These are phyloP conservation scores for Cyclophora albipunctata DNA, from an alignment of 2,888 invertebrate genomes.

Conservation along the genomic window DNA sequence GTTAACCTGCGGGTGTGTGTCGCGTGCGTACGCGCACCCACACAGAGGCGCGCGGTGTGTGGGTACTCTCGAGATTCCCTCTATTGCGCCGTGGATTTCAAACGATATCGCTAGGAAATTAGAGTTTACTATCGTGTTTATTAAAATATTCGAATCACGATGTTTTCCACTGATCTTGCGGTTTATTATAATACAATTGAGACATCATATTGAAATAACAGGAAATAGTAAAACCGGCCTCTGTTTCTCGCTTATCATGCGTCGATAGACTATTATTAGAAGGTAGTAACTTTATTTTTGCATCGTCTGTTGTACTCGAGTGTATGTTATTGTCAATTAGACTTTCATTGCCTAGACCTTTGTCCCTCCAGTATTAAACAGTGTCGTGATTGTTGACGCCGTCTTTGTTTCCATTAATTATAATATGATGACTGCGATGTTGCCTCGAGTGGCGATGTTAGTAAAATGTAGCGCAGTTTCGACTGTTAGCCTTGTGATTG, in stretches of 20 bases:
- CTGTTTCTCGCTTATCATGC: neutral
- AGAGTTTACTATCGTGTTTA: constrained; percentile 11
- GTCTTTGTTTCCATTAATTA: too few relatives aligned
- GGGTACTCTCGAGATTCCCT: constrained; percentile 12
- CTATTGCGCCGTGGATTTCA: constrained; percentile 12
- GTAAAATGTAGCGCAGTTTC: constrained; percentile 29
- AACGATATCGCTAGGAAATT: constrained; percentile 14
- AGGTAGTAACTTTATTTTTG: neutral
- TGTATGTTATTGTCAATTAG: too few relatives aligned
- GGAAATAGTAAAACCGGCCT: too few relatives aligned
- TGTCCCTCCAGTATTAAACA: neutral
- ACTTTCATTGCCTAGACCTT: too few relatives aligned
- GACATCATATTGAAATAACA: too few relatives aligned
- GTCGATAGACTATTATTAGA: neutral
- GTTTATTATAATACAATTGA: neutral
- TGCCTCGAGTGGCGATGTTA: neutral
- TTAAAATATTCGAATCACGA: neutral
- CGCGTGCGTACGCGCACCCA: constrained; percentile 27
- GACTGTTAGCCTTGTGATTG: constrained; percentile 41
- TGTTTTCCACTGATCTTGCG: too few relatives aligned
- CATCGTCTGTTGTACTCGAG: too few relatives aligned
- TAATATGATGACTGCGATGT: too few relatives aligned
- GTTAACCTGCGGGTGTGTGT: constrained; percentile 43
- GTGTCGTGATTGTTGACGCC: too few relatives aligned
- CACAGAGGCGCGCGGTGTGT: constrained; percentile 2